Evolutionary conservation across 1,140 invertebrate genomes (phyloP).

Genomic region (Drosophila obscura): DNA sequence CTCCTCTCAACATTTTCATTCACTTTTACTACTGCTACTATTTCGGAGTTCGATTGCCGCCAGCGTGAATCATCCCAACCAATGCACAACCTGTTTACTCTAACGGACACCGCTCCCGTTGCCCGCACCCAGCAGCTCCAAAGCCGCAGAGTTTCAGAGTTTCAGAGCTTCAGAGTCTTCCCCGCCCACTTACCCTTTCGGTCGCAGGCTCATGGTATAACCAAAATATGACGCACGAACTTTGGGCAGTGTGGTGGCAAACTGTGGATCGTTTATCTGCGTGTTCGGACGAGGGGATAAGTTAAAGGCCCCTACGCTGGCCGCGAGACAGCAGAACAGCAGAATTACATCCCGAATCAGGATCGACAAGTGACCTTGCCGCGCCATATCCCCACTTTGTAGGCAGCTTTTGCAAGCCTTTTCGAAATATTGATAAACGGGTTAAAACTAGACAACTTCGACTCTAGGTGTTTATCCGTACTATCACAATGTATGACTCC

Average conservation of each 20-base stretch:
- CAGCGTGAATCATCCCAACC: constrained; percentile 36
- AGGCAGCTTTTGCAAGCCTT: neutral
- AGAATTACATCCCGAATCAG: constrained; percentile 13
- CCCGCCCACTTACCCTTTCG: constrained; percentile 65
- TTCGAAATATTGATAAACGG: constrained; percentile 30
- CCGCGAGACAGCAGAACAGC: constrained; percentile 12
- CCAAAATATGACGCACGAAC: constrained; percentile 82
- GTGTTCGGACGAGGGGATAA: constrained; percentile 77
- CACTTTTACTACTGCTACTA: constrained; percentile 47
- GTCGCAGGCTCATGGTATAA: constrained; percentile 70
- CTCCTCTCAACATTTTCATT: constrained; percentile 57
- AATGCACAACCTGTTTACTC: constrained; percentile 64
- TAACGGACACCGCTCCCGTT: constrained; percentile 19
- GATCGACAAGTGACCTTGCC: constrained; percentile 30
- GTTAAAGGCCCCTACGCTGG: constrained; percentile 58
- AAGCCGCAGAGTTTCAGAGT: neutral
- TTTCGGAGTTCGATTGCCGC: constrained; percentile 17
- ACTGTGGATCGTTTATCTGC: constrained; percentile 68
- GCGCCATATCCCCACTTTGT: constrained; percentile 30
- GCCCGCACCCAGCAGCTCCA: neutral
- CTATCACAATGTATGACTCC: constrained; percentile 22
- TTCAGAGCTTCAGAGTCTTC: constrained; percentile 17
- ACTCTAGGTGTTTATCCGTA: constrained; percentile 24
- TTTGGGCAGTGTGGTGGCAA: constrained; percentile 68
- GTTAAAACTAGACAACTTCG: constrained; percentile 26